Evolutionary conservation across 1,140 invertebrate genomes (phyloP).

Genomic region (Aphaenogaster rudis): DNA sequence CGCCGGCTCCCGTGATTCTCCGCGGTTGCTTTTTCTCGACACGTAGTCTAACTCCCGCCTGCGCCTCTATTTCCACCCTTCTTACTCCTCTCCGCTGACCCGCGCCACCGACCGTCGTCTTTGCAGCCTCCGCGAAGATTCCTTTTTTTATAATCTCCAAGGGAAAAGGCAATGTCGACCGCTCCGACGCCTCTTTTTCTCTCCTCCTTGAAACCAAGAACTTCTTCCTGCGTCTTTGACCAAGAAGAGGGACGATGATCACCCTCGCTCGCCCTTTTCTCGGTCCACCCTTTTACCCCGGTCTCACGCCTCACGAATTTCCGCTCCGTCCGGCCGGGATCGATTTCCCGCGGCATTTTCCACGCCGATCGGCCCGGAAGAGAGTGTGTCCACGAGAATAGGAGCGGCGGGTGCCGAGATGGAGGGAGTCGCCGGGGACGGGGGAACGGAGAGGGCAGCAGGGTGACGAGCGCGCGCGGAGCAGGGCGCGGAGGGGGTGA

Average conservation of each 20-base stretch:
- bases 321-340: conserved; percentile 71
- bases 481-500: conserved; percentile 70
- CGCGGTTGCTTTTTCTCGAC: conserved; percentile 16
- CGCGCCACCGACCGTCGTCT: conserved; percentile 10
- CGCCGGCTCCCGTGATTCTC: conserved; percentile 16
- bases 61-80: background rate
- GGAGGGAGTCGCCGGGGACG: conserved; percentile 37
- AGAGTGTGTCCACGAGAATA: conserved; percentile 64
- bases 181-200: conserved; percentile 41
- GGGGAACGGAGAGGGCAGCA: conserved; percentile 6
- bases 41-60: background rate
- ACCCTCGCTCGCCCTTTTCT: conserved; percentile 70
- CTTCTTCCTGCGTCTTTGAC: conserved; percentile 75
- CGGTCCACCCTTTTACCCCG: conserved; percentile 75
- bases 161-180: conserved; percentile 36
- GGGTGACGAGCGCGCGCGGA: conserved; percentile 44
- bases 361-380: conserved; percentile 84
- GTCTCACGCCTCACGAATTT: conserved; percentile 81
- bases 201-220: conserved; percentile 70
- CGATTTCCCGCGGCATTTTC: conserved; percentile 83
- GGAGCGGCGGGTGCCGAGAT: conserved; percentile 45
- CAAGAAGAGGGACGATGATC: conserved; percentile 70
- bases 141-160: conserved; percentile 46
- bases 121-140: conserved; percentile 46
- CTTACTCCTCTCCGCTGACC: background rate